Conservation (phyloP, 92 coral and sea anemone genomes). For the Porites lobata region DNA sequence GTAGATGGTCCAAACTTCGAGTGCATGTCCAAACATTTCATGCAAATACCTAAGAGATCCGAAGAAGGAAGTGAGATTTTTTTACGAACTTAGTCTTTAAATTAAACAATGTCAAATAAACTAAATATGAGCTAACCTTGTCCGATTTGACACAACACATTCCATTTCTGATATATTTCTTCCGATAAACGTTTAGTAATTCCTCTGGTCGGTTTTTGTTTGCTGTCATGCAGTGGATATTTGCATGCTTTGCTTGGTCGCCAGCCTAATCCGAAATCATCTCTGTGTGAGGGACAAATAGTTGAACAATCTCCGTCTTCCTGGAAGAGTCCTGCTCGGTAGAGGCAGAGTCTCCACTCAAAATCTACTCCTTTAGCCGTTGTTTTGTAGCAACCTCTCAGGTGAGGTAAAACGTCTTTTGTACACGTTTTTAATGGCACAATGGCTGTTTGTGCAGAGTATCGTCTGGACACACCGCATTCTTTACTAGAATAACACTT, state of each 20-base stretch:
- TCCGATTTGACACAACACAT: slow-evolving; percentile 5
- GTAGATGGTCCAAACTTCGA: background rate
- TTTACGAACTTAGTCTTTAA: no score
- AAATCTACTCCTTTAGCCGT: background rate
- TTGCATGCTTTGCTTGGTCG: background rate
- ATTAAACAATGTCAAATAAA: no score
- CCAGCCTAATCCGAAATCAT: slow-evolving; percentile 8
- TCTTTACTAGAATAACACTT: no score
- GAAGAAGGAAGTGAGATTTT: no score
- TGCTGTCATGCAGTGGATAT: background rate
- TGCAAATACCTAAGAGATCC: no score
- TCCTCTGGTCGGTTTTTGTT: background rate
- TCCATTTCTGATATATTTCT: background rate
- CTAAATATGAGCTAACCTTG: slow-evolving; percentile 9
- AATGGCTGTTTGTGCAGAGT: no score
- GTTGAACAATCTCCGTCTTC: slow-evolving; percentile 9
- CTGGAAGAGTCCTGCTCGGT: background rate
- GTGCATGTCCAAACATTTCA: background rate
- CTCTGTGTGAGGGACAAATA: slow-evolving; percentile 2
- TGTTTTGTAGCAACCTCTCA: no score
- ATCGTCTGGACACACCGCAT: no score
- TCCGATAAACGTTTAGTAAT: background rate
- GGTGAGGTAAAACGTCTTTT: no score
- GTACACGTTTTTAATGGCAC: no score
- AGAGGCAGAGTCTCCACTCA: background rate